Base-by-base conservation (phyloP, 2,888 invertebrate genomes). In the Adelognathus sp. region DNA sequence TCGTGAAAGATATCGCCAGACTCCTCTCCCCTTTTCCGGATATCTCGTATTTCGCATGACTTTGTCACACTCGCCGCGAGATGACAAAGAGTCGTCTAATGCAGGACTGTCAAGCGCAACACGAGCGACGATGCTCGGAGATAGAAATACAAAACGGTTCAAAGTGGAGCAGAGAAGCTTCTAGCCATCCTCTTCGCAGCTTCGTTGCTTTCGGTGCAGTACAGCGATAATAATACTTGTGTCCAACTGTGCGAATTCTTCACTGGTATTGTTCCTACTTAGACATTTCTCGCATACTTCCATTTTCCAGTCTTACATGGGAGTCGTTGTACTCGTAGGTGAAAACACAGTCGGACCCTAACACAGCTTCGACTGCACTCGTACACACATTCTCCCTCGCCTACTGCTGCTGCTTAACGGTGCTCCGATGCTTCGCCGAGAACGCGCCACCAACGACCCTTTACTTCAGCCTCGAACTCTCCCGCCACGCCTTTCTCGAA, bases 401-500 rank as follows among this genome's bases (percentile, higher is more conserved):
- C 66, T 75, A 39, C 60, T 66, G 54, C 54, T 46, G 64, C 64
- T 60, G 58, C 64, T n/a, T 60, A 50, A 50, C 16, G 36, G 58
- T 44, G 56, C 64, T 58, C 63, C 56, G n/a, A n/a, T n/a, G 67
- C 41, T 64, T 33, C 54, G 16, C 56, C 24, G 58, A 66, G 61
- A 71, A 63, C 56, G 73, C 70, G 70, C 70, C 75, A 71, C 67
- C 76, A 78, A 73, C 75, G 81, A 74, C 63, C 77, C 74, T 76
- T 77, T 73, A 74, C 75, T 81, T 81, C 78, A 79, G 61, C 79
- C 66, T 74, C 79, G 80, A 70, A n/a, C n/a, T n/a, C 81, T 76
- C 77, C 76, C 76, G 76, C 81, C 79, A 76, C 83, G 50, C 85
- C 81, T 70, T 70, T 24, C 74, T 44, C 27, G 41, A 46, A 73